Percentiles rank a stretch among this genome's conserved stretches.
phyloP scores from a whole-genome alignment of 1,140 invertebrate genomes.

The Penaeus chinensis region DNA sequence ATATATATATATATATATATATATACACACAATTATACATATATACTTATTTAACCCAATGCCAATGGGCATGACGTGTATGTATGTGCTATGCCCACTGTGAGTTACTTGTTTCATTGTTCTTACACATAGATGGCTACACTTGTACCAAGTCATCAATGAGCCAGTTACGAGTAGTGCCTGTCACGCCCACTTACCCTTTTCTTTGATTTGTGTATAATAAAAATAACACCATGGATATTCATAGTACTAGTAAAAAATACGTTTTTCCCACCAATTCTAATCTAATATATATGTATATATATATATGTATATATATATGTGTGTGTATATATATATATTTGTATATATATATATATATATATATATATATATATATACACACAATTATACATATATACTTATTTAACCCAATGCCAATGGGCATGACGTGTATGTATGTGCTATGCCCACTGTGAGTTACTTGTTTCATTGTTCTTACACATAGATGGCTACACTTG shows the following conservation, averaged over 20 bases:
- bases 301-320: conserved; percentile 12
- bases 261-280: background rate
- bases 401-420: no score
- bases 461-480: no score
- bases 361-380: conserved; percentile 17
- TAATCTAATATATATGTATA: conserved; percentile 1
- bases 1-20: conserved; percentile 18
- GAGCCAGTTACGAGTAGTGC: no score
- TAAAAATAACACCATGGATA: background rate
- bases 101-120: no score
- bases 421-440: no score
- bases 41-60: no score
- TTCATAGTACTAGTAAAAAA: background rate
- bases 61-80: no score
- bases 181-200: background rate
- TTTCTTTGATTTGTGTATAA: no score
- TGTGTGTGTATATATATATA: background rate
- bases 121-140: background rate
- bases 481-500: no score
- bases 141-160: no score
- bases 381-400: background rate
- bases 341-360: background rate
- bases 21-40: background rate
- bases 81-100: no score
- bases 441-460: no score